These are phyloP conservation scores for Anguilla rostrata DNA, from an alignment of 2,113 vertebrate genomes.

Conservation along the genomic window DNA sequence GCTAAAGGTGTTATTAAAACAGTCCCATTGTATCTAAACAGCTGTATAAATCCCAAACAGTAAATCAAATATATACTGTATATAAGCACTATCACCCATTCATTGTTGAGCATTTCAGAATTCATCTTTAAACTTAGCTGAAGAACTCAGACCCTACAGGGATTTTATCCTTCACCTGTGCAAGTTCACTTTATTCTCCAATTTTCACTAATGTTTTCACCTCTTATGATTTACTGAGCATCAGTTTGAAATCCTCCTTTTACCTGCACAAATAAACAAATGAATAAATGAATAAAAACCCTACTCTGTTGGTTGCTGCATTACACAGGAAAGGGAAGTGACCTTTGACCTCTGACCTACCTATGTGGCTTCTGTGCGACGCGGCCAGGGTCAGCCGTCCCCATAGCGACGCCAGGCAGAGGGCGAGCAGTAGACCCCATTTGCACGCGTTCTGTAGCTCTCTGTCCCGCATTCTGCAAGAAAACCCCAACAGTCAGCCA, in stretches of 20 bases:
- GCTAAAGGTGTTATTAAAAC: no score
- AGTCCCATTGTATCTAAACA: background rate
- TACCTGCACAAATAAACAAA: no score
- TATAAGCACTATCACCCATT: background rate
- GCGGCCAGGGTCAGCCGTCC: conserved; percentile 80
- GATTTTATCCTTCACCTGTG: no score
- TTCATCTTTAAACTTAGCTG: no score
- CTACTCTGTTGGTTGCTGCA: background rate
- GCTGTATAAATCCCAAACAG: background rate
- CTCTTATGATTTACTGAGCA: no score
- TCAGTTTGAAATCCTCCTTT: no score
- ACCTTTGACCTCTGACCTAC: conserved; percentile 57
- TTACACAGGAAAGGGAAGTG: background rate
- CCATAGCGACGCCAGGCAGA: conserved; percentile 84
- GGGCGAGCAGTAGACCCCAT: conserved; percentile 79
- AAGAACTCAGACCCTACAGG: no score
- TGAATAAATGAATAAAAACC: no score
- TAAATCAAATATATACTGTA: background rate
- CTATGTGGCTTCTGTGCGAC: conserved; percentile 83
- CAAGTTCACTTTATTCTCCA: no score
- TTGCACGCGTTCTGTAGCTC: conserved; percentile 79
- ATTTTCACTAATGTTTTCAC: no score
- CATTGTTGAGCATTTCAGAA: no score
- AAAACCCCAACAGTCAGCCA: background rate
- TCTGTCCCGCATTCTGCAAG: conserved; percentile 80